Evolutionary conservation across 2,113 vertebrate species (phyloP), one percentile per base, ranked within the genome.

Genomic region (Hemibagrus wyckioides): DNA sequence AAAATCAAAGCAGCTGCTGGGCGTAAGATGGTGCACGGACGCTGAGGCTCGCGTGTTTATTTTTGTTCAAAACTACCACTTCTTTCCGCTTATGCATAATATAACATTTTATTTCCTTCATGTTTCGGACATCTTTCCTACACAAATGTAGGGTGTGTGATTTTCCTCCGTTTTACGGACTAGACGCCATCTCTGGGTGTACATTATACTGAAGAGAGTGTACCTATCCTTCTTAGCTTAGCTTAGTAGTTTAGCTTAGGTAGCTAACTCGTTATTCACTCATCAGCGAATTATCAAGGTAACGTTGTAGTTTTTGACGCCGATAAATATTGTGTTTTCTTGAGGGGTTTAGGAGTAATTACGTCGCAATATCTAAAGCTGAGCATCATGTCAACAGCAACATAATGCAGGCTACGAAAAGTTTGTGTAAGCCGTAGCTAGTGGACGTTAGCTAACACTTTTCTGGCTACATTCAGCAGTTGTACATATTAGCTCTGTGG

Each of bases 1-100:
- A 59, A 84, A 86, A 89, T 84, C 73, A 86, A 86, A 83, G 85
- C 84, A 85, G 80, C 56, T 33, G 69, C 82, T 85, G 90, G 88
- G 85, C 67, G 87, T 89, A 86, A 89, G 79, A 87, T 86, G 80
- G 86, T 86, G 61, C 82, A 57, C 86, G 82, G 63, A 82, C 44
- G 25, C 67, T 19, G 67, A 82, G 59, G 6, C 13, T 25, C 63
- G 56, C 15, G 69, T 80, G 75, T 89, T 86, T 86, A 61, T 88
- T 88, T 84, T 57, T 82, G 50, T 75, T 50, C 2, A 25, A 4
- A 48, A n/a, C 15, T 50, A 3, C 3, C 25, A 17, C 52, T 39
- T 71, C 3, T 50, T 69, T 44, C 14, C 23, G 0, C 10, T 4
- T 19, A 21, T 8, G 9, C 75, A 1, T 77, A 17, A 15, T 17